These are phyloP conservation scores for Scalopus aquaticus DNA, from an alignment of 2,113 vertebrate genomes.

Conservation along the genomic window DNA sequence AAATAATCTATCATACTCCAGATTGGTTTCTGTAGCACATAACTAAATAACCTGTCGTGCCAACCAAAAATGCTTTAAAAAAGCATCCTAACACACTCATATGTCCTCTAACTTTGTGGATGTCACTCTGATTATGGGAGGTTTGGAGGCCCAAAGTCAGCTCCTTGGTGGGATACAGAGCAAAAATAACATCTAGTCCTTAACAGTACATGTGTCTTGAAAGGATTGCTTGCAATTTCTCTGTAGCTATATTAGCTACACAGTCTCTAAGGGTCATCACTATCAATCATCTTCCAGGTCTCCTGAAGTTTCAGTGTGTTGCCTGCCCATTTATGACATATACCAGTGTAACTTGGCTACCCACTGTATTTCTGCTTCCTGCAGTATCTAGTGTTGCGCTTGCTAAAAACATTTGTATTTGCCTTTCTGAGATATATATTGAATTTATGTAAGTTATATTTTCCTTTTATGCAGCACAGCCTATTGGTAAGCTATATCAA, in stretches of 20 bases:
- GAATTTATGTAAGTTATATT: slow-evolving; percentile 7
- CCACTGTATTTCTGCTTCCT: neutral
- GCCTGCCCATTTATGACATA: neutral
- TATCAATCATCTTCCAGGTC: neutral
- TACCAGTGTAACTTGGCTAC: neutral
- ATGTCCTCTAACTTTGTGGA: neutral
- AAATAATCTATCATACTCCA: neutral
- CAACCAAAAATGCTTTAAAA: neutral
- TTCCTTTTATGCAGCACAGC: slow-evolving; percentile 32
- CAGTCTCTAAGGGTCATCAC: neutral
- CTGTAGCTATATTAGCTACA: neutral
- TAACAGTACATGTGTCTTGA: neutral
- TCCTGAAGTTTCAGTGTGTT: neutral
- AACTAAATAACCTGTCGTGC: neutral
- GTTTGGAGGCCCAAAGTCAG: neutral
- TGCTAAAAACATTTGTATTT: slow-evolving; percentile 51
- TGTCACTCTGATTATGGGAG: neutral
- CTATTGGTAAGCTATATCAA: slow-evolving; percentile 34
- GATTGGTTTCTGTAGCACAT: neutral
- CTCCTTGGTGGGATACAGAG: neutral
- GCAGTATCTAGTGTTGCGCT: neutral
- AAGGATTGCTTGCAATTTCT: neutral
- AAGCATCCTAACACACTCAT: neutral
- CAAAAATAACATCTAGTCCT: neutral
- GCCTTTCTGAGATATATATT: slow-evolving; percentile 9